Percentiles rank a stretch among this genome's conserved stretches.
Conservation (phyloP, 2,113 vertebrate genomes). For the Phalacrocorax carbo region DNA sequence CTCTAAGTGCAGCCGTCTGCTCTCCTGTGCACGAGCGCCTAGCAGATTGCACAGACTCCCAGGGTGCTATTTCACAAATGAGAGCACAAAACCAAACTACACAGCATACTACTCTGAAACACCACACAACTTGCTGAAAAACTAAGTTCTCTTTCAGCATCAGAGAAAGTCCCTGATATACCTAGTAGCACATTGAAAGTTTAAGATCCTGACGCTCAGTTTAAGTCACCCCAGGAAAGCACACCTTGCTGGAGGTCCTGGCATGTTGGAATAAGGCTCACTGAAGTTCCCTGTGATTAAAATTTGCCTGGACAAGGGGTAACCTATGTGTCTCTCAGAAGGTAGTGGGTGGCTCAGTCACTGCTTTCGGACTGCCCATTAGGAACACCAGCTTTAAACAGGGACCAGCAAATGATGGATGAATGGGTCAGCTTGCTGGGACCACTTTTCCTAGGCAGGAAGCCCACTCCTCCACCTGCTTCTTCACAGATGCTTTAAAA, state of each 20-base stretch:
- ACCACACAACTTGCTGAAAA: neutral
- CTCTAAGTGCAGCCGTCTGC: neutral
- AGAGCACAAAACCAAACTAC: neutral
- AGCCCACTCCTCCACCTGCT: neutral
- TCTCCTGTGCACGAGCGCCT: neutral
- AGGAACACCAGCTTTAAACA: neutral
- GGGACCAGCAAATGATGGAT: neutral
- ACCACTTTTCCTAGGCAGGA: neutral
- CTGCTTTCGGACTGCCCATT: neutral
- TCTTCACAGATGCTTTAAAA: neutral
- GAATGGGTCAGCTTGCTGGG: neutral
- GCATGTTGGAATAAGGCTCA: neutral
- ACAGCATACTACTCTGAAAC: neutral
- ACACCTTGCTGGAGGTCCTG: neutral
- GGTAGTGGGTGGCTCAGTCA: neutral
- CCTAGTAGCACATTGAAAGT: neutral
- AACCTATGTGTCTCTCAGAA: neutral
- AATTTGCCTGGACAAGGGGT: neutral
- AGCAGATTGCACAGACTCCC: neutral
- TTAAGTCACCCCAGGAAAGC: neutral
- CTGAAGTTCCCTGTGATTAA: neutral
- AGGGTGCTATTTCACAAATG: neutral
- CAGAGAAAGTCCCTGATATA: too few relatives aligned
- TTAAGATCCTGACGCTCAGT: neutral
- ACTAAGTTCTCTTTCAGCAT: neutral